phyloP scores from a whole-genome alignment of 2,888 invertebrate species.

The Synanthedon vespiformis region DNA sequence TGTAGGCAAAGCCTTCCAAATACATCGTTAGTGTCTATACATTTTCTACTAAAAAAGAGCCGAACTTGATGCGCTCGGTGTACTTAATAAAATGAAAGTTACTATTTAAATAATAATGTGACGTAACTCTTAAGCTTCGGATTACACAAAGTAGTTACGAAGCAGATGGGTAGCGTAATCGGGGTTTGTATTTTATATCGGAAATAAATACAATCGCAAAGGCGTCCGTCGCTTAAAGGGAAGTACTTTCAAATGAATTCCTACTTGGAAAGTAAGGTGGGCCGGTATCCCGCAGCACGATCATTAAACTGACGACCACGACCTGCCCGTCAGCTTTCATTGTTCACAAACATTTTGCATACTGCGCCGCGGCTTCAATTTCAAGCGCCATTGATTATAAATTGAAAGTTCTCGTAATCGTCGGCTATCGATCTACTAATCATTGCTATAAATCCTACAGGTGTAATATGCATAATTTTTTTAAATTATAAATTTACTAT shows the following conservation, averaged over 20 bases:
- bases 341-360: conserved; percentile 48
- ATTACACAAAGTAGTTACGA: neutral
- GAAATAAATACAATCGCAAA: conserved; percentile 10
- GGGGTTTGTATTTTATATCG: neutral
- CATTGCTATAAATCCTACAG: no score
- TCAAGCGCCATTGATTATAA: conserved; percentile 5
- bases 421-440: conserved; percentile 13
- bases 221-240: conserved; percentile 11
- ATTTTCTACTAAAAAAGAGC: no score
- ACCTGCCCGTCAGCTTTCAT: conserved; percentile 50
- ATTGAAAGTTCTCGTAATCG: conserved; percentile 23
- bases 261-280: conserved; percentile 44
- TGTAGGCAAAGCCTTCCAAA: conserved; percentile 17
- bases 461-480: no score
- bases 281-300: conserved; percentile 27
- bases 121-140: neutral
- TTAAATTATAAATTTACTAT: no score
- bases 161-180: neutral
- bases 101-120: neutral
- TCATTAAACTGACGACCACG: conserved; percentile 40
- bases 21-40: conserved; percentile 7
- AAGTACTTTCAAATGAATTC: conserved; percentile 39
- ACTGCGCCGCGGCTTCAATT: conserved; percentile 19
- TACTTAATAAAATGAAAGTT: neutral
- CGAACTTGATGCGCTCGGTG: no score